Evolutionary conservation across 1,140 invertebrate species (phyloP).

Genomic region (Micrasema minimum): DNA sequence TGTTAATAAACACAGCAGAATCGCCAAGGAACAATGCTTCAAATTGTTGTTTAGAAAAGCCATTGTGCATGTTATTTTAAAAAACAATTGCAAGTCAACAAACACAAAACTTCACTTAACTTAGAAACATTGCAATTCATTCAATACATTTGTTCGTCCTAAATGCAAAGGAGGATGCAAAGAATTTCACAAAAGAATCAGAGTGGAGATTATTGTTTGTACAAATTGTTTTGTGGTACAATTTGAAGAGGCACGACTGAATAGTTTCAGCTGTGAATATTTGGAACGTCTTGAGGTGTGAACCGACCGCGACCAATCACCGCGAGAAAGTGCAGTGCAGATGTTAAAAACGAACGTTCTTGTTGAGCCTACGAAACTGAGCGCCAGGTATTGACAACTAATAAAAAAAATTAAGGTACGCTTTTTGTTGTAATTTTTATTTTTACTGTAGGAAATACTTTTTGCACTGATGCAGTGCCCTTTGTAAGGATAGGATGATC

Average conservation of each 20-base stretch:
- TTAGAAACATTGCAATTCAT: too few relatives aligned
- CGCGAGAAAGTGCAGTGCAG: slow-evolving; percentile 32
- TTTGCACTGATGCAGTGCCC: too few relatives aligned
- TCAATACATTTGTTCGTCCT: too few relatives aligned
- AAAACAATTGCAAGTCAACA: neutral
- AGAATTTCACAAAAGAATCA: too few relatives aligned
- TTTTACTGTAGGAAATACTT: too few relatives aligned
- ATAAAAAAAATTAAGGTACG: too few relatives aligned
- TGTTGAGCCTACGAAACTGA: slow-evolving; percentile 14
- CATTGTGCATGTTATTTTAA: slow-evolving; percentile 1
- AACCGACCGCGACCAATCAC: slow-evolving; percentile 25
- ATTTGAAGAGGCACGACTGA: too few relatives aligned
- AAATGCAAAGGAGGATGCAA: too few relatives aligned
- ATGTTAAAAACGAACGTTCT: slow-evolving; percentile 30
- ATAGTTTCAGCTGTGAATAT: neutral
- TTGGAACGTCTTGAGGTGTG: slow-evolving; percentile 13
- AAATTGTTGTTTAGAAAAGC: neutral
- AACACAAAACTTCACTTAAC: slow-evolving; percentile 7
- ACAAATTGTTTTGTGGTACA: too few relatives aligned
- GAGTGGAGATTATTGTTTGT: too few relatives aligned
- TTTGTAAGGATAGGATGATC: too few relatives aligned
- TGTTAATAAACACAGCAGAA: neutral
- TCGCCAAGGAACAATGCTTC: neutral
- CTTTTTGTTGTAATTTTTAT: too few relatives aligned
- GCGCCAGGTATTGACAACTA: slow-evolving; percentile 14